These are phyloP conservation scores for Resseliella maxima DNA, from an alignment of 2,888 invertebrate species.

Conservation along the genomic window DNA sequence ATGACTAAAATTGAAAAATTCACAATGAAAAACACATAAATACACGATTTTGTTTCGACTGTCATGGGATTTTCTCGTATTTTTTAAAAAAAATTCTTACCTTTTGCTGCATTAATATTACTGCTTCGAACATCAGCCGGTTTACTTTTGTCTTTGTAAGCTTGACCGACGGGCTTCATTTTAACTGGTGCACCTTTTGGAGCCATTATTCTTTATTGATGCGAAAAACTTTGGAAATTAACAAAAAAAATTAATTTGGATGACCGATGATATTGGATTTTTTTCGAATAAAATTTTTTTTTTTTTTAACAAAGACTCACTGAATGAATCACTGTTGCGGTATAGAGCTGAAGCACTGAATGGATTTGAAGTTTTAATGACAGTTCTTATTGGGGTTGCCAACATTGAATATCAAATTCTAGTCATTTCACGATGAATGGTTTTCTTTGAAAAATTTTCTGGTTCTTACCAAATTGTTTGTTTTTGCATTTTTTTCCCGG, in stretches of 20 bases:
- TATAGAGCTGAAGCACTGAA: conserved; percentile 27
- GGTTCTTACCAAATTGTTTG: no score
- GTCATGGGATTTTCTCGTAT: neutral
- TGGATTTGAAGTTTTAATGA: conserved; percentile 2
- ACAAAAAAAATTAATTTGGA: conserved; percentile 6
- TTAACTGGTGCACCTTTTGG: conserved; percentile 63
- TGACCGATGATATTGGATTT: conserved; percentile 56
- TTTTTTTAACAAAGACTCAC: conserved; percentile 5
- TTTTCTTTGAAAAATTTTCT: neutral
- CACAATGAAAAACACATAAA: neutral
- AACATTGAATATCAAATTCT: neutral
- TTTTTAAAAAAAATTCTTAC: conserved; percentile 70
- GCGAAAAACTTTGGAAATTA: conserved; percentile 19
- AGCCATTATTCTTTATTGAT: conserved; percentile 63
- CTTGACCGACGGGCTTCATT: conserved; percentile 68
- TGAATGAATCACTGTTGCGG: conserved; percentile 53
- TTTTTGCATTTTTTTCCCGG: no score
- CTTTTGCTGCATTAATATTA: conserved; percentile 98
- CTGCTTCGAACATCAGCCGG: conserved; percentile 93
- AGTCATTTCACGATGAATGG: neutral
- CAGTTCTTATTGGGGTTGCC: neutral
- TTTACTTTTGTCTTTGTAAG: conserved; percentile 92
- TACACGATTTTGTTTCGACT: neutral
- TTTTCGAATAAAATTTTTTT: neutral
- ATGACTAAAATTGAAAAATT: neutral